Evolutionary conservation across 2,888 invertebrate genomes (phyloP).

Genomic region (Patella depressa): DNA sequence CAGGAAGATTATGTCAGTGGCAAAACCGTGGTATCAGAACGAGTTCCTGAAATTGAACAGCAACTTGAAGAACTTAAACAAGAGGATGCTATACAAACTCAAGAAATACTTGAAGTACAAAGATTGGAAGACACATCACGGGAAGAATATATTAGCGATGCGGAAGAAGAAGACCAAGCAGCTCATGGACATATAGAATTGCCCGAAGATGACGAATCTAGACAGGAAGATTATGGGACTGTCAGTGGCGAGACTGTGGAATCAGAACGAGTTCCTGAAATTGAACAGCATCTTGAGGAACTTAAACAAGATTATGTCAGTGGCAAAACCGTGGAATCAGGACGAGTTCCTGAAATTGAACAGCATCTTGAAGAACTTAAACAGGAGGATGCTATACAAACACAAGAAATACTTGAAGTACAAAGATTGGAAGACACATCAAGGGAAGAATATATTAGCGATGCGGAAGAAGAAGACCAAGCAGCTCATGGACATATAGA

Average conservation of each 20-base stretch:
- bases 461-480: too few species aligned
- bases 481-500: too few species aligned
- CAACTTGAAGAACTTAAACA: background rate
- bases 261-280: background rate
- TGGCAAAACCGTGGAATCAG: background rate
- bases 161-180: background rate
- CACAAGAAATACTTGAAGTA: too few species aligned
- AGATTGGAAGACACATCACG: background rate
- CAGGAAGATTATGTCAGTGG: too few species aligned
- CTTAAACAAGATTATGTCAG: too few species aligned
- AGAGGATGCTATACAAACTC: background rate
- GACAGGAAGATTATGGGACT: too few species aligned
- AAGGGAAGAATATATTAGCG: too few species aligned
- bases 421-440: too few species aligned
- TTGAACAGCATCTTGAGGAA: background rate
- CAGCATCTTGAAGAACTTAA: background rate
- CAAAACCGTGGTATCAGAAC: background rate
- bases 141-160: conserved; percentile 13
- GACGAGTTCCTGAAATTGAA: background rate
- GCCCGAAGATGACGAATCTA: too few species aligned
- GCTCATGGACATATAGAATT: too few species aligned
- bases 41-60: conserved; percentile 4
- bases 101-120: conserved; percentile 14
- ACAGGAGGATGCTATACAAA: too few species aligned
- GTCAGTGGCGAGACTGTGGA: background rate